Conservation (phyloP, 2,797 vertebrate species). For the Euphonia xanthogaster region DNA sequence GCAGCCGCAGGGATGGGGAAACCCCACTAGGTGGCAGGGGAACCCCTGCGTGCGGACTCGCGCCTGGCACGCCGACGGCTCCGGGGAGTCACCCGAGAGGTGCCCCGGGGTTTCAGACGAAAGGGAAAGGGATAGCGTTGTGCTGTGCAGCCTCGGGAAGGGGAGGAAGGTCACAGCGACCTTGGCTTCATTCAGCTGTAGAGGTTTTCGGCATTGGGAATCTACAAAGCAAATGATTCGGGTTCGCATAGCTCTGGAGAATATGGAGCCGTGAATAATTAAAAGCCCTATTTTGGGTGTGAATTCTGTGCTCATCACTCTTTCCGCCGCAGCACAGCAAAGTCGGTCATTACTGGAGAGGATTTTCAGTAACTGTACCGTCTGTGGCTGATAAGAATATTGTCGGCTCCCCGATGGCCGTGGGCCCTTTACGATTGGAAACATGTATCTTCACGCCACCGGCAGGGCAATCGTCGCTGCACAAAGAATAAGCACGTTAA, state of each 20-base stretch:
- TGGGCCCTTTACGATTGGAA: not conserved
- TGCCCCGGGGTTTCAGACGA: not conserved
- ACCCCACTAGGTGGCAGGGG: not conserved
- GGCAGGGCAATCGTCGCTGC: not conserved
- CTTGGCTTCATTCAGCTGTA: not conserved
- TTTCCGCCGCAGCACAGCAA: not conserved
- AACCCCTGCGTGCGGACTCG: rapidly evolving
- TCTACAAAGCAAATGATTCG: not conserved
- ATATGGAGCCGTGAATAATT: not conserved
- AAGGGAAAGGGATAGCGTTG: not conserved
- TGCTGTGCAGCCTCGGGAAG: not conserved
- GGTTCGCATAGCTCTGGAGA: not conserved
- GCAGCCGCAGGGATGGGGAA: not conserved
- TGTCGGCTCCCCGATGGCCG: rapidly evolving
- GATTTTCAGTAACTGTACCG: not conserved
- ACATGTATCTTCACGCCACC: rapidly evolving
- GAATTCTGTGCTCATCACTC: not conserved
- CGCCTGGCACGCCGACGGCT: rapidly evolving
- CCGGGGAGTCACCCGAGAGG: not conserved
- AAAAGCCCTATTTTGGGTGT: not conserved
- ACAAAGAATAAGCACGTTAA: not conserved
- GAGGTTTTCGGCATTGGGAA: not conserved
- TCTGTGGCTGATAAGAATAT: not conserved
- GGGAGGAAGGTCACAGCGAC: not conserved
- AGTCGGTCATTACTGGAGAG: not conserved